These are phyloP conservation scores for Galagoides demidoff DNA, from an alignment of 2,797 vertebrate species.

Conservation along the genomic window DNA sequence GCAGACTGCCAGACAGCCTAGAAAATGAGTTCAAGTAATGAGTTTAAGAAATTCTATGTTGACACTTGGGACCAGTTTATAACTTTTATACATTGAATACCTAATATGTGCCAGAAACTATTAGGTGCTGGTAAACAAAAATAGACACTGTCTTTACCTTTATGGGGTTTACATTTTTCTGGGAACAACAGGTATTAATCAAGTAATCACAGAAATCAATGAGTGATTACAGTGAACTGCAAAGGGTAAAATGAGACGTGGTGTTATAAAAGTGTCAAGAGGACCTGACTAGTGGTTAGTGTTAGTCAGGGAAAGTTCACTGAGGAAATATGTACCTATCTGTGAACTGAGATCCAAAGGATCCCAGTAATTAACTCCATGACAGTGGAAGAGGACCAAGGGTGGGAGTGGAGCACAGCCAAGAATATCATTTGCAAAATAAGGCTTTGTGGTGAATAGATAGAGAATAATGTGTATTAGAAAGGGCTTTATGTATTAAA, in stretches of 20 bases:
- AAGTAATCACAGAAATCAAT: slow-evolving; percentile 3
- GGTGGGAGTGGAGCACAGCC: neutral
- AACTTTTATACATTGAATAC: neutral
- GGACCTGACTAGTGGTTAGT: neutral
- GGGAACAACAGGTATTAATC: neutral
- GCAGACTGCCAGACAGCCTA: neutral
- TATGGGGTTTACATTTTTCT: neutral
- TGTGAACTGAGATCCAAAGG: neutral
- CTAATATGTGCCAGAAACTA: neutral
- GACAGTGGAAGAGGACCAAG: neutral
- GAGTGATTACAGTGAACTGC: neutral
- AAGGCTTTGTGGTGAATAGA: neutral
- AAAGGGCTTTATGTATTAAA: neutral
- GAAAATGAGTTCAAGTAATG: slow-evolving; percentile 4
- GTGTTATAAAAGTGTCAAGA: neutral
- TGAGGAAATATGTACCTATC: neutral
- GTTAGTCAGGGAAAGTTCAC: neutral
- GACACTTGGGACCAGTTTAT: neutral
- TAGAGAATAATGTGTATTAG: neutral
- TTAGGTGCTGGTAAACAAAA: slow-evolving; percentile 47
- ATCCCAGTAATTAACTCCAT: neutral
- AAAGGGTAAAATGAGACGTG: neutral
- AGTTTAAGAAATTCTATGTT: slow-evolving; percentile 26
- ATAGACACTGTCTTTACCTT: neutral
- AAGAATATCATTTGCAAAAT: neutral